Percentiles rank a stretch among this genome's conserved stretches.
phyloP scores from a whole-genome alignment of 2,113 vertebrate species.

The Phaethornis superciliosus region DNA sequence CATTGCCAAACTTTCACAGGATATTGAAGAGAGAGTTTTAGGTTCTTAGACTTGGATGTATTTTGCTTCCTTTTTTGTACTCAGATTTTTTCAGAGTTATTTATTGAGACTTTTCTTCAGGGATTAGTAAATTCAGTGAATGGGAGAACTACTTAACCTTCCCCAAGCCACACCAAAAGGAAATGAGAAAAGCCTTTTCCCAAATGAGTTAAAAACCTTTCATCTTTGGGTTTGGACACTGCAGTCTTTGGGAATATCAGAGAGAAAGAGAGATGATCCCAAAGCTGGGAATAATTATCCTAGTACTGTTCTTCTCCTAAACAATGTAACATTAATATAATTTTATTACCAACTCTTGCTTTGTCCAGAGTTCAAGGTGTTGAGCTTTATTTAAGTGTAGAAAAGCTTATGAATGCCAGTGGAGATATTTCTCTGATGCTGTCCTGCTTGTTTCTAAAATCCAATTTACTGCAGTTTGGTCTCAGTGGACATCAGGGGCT shows the following conservation, averaged over 20 bases:
- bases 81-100: background rate
- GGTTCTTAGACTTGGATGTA: background rate
- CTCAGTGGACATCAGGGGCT: background rate
- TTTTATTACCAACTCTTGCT: background rate
- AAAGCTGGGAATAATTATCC: background rate
- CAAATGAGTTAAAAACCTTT: background rate
- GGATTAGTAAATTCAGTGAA: background rate
- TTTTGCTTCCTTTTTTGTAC: background rate
- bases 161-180: background rate
- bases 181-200: slow-evolving; percentile 3
- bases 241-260: background rate
- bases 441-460: background rate
- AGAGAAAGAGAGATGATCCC: background rate
- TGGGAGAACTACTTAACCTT: slow-evolving; percentile 1
- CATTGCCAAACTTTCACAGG: background rate
- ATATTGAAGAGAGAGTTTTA: background rate
- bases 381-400: background rate
- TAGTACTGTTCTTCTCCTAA: background rate
- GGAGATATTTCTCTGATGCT: background rate
- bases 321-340: background rate
- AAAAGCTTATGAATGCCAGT: background rate
- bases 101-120: background rate
- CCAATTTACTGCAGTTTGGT: background rate
- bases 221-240: background rate
- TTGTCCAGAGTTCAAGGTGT: background rate